Percentiles rank a stretch among this genome's conserved stretches.
These are phyloP conservation scores for Hoplostethus atlanticus DNA, from an alignment of 2,797 vertebrate genomes.

Conservation along the genomic window DNA sequence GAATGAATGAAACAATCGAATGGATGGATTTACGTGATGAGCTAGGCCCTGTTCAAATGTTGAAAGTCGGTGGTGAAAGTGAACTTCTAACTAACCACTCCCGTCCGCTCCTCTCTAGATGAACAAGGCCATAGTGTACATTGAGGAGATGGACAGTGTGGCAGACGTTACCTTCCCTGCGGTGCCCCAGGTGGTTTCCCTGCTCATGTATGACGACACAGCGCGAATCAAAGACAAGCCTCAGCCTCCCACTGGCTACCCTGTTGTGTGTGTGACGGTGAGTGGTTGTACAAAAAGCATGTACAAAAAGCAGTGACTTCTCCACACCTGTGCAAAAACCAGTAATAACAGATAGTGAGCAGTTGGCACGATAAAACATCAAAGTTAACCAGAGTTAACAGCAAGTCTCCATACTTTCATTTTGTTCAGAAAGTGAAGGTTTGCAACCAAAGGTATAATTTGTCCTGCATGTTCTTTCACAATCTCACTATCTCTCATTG, in stretches of 20 bases:
- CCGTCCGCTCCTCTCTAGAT: conserved; percentile 73
- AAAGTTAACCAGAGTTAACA: too few relatives aligned
- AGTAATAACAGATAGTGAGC: too few relatives aligned
- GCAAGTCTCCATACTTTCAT: background rate
- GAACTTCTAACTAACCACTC: background rate
- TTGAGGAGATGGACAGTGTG: conserved; percentile 92
- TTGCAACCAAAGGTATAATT: background rate
- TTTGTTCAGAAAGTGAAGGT: background rate
- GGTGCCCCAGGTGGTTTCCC: conserved; percentile 88
- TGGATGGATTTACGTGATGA: background rate
- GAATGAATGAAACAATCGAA: background rate
- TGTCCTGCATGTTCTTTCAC: background rate
- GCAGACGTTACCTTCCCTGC: conserved; percentile 91
- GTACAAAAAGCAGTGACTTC: background rate
- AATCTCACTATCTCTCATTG: background rate
- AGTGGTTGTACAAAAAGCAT: conserved; percentile 28
- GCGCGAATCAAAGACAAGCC: conserved; percentile 82
- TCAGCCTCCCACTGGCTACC: conserved; percentile 86
- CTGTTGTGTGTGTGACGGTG: conserved; percentile 89
- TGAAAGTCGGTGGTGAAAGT: background rate
- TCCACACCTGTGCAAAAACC: background rate
- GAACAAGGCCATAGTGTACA: conserved; percentile 91
- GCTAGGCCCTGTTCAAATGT: background rate
- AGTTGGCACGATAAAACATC: too few relatives aligned
- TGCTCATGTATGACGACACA: conserved; percentile 88